Conservation (phyloP, 2,797 vertebrate species). For the Lagocephalus sceleratus region DNA sequence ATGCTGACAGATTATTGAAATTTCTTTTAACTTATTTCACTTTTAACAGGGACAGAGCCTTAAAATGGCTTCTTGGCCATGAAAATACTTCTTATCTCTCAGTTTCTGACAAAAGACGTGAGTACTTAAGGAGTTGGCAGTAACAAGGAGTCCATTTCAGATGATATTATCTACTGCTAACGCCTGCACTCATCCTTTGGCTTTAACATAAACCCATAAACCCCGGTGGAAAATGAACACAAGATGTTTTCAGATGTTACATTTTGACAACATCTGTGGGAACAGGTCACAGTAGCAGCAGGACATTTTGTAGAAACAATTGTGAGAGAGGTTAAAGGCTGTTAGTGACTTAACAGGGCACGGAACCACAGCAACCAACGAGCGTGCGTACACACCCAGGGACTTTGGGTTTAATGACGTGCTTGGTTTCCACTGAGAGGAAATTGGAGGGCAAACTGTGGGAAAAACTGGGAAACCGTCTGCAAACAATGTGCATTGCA, state of each 20-base stretch:
- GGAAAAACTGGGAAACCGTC: constrained; percentile 42
- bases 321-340: constrained; percentile 67
- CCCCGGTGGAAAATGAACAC: constrained; percentile 55
- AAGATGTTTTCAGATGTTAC: constrained; percentile 49
- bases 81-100: not conserved
- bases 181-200: constrained; percentile 21
- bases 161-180: constrained; percentile 15
- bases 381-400: constrained; percentile 40
- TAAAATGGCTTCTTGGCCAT: not conserved
- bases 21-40: constrained; percentile 1
- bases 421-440: constrained; percentile 40
- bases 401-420: constrained; percentile 45
- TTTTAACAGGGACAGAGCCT: not conserved
- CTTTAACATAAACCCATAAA: constrained; percentile 45
- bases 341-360: constrained; percentile 45
- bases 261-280: constrained; percentile 53
- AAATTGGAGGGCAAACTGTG: constrained; percentile 49
- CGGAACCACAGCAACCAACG: constrained; percentile 44
- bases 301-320: constrained; percentile 50
- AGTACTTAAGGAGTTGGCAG: no score
- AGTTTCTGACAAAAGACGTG: no score
- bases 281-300: constrained; percentile 47
- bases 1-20: not conserved
- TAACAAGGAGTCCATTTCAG: constrained; percentile 1
- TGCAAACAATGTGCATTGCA: not conserved